Percentiles rank a stretch among this genome's conserved stretches.
phyloP scores from a whole-genome alignment of 2,797 vertebrate genomes.

The Thamnophis elegans region DNA sequence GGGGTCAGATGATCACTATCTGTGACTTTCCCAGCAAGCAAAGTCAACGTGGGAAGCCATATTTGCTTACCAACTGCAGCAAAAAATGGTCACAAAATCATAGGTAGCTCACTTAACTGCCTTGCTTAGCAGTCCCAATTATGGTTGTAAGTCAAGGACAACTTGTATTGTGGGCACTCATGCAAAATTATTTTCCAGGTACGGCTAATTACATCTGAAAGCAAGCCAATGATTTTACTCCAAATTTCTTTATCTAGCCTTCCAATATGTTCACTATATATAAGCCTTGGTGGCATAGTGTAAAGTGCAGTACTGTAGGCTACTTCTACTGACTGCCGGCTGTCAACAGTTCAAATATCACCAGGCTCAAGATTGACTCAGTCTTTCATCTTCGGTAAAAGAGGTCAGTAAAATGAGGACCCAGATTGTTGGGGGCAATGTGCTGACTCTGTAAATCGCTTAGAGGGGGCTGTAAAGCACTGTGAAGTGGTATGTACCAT shows the following conservation, averaged over 20 bases:
- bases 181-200: neutral
- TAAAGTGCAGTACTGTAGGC: no score
- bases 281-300: no score
- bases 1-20: neutral
- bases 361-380: no score
- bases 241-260: neutral
- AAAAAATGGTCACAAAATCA: neutral
- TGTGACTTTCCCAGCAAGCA: neutral
- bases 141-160: neutral
- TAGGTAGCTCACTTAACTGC: neutral
- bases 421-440: no score
- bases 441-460: no score
- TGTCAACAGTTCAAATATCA: no score
- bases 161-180: neutral
- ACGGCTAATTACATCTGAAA: neutral
- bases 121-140: neutral
- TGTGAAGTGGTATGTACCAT: no score
- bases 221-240: neutral
- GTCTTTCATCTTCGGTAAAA: no score
- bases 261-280: neutral
- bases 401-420: no score
- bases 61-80: neutral
- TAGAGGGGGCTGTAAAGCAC: no score
- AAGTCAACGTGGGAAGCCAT: neutral
- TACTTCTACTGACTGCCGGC: no score